phyloP scores from a whole-genome alignment of 2,113 vertebrate species.

The Xenus cinereus region DNA sequence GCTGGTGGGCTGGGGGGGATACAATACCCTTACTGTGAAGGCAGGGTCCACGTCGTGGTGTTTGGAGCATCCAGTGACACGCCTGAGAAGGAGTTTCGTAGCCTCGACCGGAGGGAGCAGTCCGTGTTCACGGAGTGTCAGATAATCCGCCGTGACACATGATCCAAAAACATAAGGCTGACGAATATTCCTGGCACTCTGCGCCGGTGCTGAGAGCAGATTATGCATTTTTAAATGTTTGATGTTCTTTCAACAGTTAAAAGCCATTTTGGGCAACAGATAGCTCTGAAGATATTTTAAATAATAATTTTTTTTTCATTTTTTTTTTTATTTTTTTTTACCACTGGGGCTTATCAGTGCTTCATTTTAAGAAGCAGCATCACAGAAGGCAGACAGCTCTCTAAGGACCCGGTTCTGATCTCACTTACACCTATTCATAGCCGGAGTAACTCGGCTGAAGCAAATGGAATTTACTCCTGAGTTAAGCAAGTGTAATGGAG shows the following conservation, averaged over 20 bases:
- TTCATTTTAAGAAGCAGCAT: conserved; percentile 43
- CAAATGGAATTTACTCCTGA: conserved; percentile 52
- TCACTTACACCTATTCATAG: conserved; percentile 37
- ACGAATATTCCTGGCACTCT: conserved; percentile 56
- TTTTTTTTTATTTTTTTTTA: background rate
- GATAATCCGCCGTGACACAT: background rate
- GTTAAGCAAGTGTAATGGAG: background rate
- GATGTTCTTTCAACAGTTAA: conserved; percentile 66
- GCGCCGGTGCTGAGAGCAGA: conserved; percentile 21
- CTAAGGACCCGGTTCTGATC: conserved; percentile 30
- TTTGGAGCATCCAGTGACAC: background rate
- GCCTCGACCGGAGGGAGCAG: background rate
- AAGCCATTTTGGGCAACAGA: conserved; percentile 66
- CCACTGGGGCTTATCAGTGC: conserved; percentile 13
- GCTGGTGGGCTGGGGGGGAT: background rate
- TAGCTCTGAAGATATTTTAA: conserved; percentile 45
- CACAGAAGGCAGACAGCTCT: conserved; percentile 45
- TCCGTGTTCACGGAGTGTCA: background rate
- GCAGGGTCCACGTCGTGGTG: background rate
- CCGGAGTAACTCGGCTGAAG: background rate
- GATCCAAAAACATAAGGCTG: conserved; percentile 44
- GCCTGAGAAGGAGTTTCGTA: conserved; percentile 39
- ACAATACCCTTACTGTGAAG: background rate
- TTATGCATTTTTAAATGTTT: conserved; percentile 50
- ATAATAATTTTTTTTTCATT: background rate